phyloP scores from a whole-genome alignment of 2,888 invertebrate species.

The Hemistola chrysoprasaria region DNA sequence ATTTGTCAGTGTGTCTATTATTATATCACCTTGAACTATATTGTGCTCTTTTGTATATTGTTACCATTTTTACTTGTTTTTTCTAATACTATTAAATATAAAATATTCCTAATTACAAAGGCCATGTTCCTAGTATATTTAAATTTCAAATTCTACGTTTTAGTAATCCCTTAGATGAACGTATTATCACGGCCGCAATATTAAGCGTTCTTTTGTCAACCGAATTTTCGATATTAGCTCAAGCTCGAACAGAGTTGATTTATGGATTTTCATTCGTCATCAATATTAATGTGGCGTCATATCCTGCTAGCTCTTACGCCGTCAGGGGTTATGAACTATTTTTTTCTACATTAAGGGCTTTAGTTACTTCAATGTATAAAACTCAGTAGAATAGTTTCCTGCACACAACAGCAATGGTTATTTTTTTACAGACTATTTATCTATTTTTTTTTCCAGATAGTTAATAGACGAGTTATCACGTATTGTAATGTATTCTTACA shows the following conservation, averaged over 20 bases:
- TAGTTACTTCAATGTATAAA: too few species aligned
- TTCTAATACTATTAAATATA: too few species aligned
- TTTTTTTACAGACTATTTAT: constrained; percentile 16
- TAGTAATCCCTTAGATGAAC: constrained; percentile 23
- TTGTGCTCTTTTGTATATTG: constrained; percentile 1
- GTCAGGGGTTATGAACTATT: background rate
- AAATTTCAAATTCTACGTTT: background rate
- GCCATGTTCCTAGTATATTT: too few species aligned
- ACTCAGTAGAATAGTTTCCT: too few species aligned
- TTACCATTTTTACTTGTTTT: too few species aligned
- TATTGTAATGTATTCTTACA: constrained; percentile 10
- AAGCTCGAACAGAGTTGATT: constrained; percentile 11
- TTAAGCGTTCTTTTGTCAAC: constrained; percentile 15
- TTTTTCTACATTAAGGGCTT: too few species aligned
- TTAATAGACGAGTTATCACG: constrained; percentile 30
- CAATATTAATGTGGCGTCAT: constrained; percentile 16
- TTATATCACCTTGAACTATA: constrained; percentile 8
- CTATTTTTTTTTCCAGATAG: constrained; percentile 25
- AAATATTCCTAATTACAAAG: too few species aligned
- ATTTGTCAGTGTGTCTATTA: constrained; percentile 2
- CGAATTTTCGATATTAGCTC: constrained; percentile 2
- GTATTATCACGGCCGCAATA: constrained; percentile 18
- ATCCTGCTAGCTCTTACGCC: background rate
- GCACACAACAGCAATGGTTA: too few species aligned
- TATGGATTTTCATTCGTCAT: constrained; percentile 16